These are phyloP conservation scores for Fundulus diaphanus DNA, from an alignment of 2,797 vertebrate genomes.

Conservation along the genomic window DNA sequence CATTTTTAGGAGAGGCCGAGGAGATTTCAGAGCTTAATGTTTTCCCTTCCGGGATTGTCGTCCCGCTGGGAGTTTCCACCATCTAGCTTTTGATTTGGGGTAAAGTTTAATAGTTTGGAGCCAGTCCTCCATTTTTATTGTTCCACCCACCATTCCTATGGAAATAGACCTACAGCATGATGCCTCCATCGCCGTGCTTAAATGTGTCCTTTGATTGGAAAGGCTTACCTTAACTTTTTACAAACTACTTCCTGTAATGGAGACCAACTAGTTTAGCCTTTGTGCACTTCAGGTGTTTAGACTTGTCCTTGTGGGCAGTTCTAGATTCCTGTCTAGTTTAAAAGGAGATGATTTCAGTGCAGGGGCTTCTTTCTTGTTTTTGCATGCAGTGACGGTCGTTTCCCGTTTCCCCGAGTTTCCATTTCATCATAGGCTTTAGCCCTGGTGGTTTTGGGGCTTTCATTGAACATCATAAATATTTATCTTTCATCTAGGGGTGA, in stretches of 20 bases:
- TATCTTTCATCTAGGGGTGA: background rate
- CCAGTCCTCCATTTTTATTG: background rate
- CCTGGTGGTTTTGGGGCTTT: too few species aligned
- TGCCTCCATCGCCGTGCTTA: background rate
- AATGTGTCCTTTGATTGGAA: background rate
- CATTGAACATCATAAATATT: background rate
- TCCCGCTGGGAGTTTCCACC: background rate
- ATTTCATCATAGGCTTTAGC: too few species aligned
- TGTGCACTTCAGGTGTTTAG: background rate
- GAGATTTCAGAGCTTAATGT: too few species aligned
- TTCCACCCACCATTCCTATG: background rate
- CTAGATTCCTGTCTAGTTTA: background rate
- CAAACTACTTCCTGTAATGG: background rate
- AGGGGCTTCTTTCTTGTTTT: background rate
- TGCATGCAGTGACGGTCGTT: too few species aligned
- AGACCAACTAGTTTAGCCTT: background rate
- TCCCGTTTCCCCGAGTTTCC: too few species aligned
- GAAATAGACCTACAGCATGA: background rate
- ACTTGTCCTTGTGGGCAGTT: background rate
- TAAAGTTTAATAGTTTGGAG: background rate
- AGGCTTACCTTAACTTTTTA: background rate
- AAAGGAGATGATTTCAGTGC: background rate
- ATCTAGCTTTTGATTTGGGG: background rate
- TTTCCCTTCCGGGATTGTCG: too few species aligned
- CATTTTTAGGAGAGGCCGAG: too few species aligned